Base-by-base conservation (phyloP, 1,140 invertebrate species). In the Drosophila nebulosa region DNA sequence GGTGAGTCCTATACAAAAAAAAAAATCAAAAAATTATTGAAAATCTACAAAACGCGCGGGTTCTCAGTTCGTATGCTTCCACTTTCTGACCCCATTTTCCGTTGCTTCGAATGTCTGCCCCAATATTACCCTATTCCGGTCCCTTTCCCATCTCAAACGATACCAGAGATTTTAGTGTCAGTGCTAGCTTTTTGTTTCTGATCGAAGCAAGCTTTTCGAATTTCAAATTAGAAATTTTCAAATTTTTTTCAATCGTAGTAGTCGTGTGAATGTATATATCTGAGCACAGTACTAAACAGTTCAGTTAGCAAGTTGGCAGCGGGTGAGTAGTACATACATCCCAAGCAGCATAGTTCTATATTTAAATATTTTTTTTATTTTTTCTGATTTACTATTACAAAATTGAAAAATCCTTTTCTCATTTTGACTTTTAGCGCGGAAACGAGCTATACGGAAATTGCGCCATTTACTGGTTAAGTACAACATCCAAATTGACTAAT, bases 401-500 rank as follows among this genome's bases (percentile, higher is more conserved):
- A n/a, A 18, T 14, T 35, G 4, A n/a, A 10, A 4, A 61, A 50
- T 32, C 22, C 30, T 1, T 14, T n/a, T 42, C 46, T 32, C n/a
- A n/a, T n/a, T 51, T 12, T 32, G 7, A 0, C 3, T 79, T 80
- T 7, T 58, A 90, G 86, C 80, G 42, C 83, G 79, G 58, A 66
- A 78, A 64, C 70, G 66, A 61, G 86, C 78, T 51, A 61, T 83
- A 42, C 55, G 86, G 71, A 85, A 90, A 79, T 72, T 90, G 72
- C 75, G 75, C 63, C 81, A 78, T 64, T 83, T 74, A 60, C 58
- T 90, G 69, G 59, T 77, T 75, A 90, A 91, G 74, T 90, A 88
- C 69, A 78, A 78, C 61, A 88, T 89, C 79, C 51, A 84, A 89
- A 89, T 88, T 84, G 84, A 79, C 26, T 56, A 26, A 70, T 63